Evolutionary conservation across 1,140 invertebrate genomes (phyloP).

Genomic region (Gryllus bimaculatus): DNA sequence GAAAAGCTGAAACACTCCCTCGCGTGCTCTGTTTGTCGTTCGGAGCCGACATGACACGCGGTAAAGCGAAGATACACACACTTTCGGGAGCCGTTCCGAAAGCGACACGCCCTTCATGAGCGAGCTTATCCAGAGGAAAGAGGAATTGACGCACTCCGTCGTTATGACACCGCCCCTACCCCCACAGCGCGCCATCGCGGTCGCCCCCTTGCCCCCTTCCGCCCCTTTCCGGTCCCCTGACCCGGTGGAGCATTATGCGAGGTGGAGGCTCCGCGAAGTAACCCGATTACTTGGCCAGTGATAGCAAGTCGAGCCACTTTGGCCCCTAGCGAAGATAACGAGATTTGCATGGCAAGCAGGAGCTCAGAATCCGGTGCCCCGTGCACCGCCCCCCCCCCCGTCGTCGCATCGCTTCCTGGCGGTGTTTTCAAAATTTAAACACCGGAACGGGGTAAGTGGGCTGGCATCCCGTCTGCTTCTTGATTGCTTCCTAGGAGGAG

Average conservation of each 20-base stretch:
- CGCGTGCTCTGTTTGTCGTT: too few relatives aligned
- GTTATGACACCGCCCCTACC: neutral
- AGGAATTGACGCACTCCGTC: too few relatives aligned
- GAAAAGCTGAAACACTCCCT: too few relatives aligned
- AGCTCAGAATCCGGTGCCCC: neutral
- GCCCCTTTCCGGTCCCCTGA: neutral
- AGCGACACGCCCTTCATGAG: neutral
- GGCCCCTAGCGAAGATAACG: neutral
- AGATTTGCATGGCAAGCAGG: conserved; percentile 3
- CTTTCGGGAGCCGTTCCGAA: neutral
- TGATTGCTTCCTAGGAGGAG: neutral
- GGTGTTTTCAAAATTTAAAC: neutral
- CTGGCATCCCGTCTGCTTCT: neutral
- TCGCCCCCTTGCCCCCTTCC: neutral
- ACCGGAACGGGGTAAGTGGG: neutral
- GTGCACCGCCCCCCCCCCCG: too few relatives aligned
- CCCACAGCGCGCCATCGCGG: too few relatives aligned
- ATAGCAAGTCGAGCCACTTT: neutral
- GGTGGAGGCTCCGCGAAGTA: neutral
- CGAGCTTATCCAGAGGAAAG: neutral
- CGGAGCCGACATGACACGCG: too few relatives aligned
- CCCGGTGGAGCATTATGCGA: neutral
- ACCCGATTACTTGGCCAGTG: neutral
- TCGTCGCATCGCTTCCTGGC: too few relatives aligned
- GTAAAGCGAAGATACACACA: neutral